Conservation (phyloP, 2,113 vertebrate genomes). For the Aphyosemion australe region DNA sequence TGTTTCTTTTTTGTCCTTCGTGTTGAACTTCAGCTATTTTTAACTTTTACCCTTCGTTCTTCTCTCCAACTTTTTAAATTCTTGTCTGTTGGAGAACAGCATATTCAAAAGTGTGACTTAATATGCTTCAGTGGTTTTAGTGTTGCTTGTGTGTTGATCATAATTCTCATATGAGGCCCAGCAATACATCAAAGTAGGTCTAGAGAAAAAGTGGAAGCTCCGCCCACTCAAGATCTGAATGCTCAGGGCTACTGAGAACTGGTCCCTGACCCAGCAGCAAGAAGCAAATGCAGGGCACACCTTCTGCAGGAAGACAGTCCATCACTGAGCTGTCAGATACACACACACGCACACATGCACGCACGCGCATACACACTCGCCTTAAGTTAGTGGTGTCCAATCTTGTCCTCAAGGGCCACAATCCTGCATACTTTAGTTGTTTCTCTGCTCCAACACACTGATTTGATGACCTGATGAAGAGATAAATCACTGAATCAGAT, state of each 20-base stretch:
- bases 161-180: background rate
- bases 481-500: no score
- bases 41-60: slow-evolving; percentile 8
- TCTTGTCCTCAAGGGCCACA: no score
- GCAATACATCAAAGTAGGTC: background rate
- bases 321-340: background rate
- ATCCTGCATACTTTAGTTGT: no score
- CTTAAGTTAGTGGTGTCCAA: no score
- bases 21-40: background rate
- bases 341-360: background rate
- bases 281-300: background rate
- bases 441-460: no score
- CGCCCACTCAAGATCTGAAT: background rate
- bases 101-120: slow-evolving; percentile 2
- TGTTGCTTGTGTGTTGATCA: background rate
- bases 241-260: background rate
- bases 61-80: slow-evolving; percentile 3
- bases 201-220: background rate
- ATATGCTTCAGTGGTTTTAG: background rate
- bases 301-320: background rate
- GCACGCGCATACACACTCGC: background rate
- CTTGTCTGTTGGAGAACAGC: slow-evolving; percentile 12
- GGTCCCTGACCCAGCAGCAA: background rate
- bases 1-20: background rate
- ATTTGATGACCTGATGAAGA: no score